These are phyloP conservation scores for Leptothorax acervorum DNA, from an alignment of 2,888 invertebrate species.

Conservation along the genomic window DNA sequence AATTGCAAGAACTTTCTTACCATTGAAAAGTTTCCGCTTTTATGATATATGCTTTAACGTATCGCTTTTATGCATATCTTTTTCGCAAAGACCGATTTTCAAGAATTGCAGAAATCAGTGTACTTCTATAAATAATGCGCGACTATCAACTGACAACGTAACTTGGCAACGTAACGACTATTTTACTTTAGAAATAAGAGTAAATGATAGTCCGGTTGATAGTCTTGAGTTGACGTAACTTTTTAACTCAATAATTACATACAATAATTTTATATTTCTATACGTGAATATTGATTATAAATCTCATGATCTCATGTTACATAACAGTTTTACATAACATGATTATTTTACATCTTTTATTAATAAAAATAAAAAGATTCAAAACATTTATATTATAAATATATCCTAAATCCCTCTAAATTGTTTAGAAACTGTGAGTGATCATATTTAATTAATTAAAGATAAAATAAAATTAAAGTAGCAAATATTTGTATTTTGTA, in stretches of 20 bases:
- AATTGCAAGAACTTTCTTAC: neutral
- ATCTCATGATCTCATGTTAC: constrained; percentile 10
- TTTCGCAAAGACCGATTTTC: constrained; percentile 5
- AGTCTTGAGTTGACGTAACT: neutral
- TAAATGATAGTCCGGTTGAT: neutral
- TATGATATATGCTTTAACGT: neutral
- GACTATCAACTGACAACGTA: neutral
- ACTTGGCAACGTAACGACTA: neutral
- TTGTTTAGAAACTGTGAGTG: neutral
- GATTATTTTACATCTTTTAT: neutral
- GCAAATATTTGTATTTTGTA: neutral
- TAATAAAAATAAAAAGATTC: neutral
- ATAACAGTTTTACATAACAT: neutral
- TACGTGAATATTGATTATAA: neutral
- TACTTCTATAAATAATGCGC: neutral
- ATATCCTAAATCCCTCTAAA: neutral
- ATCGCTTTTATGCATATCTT: neutral
- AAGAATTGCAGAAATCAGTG: neutral
- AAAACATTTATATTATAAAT: neutral
- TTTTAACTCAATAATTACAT: neutral
- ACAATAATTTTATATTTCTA: constrained; percentile 5
- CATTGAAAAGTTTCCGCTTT: neutral
- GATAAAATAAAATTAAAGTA: neutral
- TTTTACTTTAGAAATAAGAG: constrained; percentile 18
- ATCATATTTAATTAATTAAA: constrained; percentile 4